A percentile compares a stretch with the other conserved stretches of the same genome.
These are phyloP conservation scores for Cheilinus undulatus DNA, from an alignment of 2,113 vertebrate species.

Conservation along the genomic window DNA sequence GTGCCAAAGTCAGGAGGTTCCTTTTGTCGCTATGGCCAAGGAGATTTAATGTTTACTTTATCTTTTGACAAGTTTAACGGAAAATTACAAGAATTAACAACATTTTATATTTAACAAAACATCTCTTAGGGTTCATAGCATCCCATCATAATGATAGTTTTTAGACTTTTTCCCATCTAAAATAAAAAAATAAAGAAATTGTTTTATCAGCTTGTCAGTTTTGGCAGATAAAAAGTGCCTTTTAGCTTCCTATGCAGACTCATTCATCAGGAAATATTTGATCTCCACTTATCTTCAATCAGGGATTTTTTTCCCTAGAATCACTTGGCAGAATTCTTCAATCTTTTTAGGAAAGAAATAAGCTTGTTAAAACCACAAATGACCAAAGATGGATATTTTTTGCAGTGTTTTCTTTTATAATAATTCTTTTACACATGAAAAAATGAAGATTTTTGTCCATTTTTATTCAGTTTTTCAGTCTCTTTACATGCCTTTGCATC, in stretches of 20 bases:
- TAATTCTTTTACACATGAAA: not conserved
- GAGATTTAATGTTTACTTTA: not conserved
- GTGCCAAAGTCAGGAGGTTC: not conserved
- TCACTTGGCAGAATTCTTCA: slow-evolving; percentile 1
- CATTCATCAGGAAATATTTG: not conserved
- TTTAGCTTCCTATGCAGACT: slow-evolving; percentile 44
- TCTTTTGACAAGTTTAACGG: not conserved
- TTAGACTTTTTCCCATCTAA: not conserved
- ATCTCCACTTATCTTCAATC: not conserved
- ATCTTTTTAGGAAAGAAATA: not conserved
- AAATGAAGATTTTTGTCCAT: not conserved
- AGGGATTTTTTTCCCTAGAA: not conserved
- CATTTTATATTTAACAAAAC: slow-evolving; percentile 1
- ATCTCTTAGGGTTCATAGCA: not conserved
- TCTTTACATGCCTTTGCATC: slow-evolving; percentile 1
- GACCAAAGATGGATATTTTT: slow-evolving; percentile 9
- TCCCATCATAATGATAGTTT: too few relatives aligned
- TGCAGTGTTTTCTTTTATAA: slow-evolving; percentile 1
- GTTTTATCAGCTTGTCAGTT: not conserved
- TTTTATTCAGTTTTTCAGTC: not conserved
- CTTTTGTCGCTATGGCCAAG: not conserved
- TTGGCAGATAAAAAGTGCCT: slow-evolving; percentile 50
- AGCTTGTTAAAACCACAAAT: not conserved
- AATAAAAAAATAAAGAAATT: not conserved
- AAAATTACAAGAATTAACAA: not conserved